Evolutionary conservation across 2,797 vertebrate genomes (phyloP).

Genomic region (Poliocrania exsul): DNA sequence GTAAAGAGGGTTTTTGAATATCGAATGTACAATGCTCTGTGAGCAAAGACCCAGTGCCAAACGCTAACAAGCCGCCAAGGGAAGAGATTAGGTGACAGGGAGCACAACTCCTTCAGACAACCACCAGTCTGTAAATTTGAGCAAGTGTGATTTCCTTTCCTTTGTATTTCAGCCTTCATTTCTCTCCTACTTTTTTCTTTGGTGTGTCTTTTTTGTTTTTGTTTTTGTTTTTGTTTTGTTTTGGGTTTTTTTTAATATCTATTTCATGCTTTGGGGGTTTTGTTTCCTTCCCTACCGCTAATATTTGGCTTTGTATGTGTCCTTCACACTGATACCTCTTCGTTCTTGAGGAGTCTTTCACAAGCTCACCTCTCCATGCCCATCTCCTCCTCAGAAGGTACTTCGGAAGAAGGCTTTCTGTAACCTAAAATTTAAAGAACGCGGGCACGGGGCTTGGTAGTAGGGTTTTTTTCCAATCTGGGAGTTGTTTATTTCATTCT

Average conservation of each 20-base stretch:
- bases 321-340: not conserved
- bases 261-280: not conserved
- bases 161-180: conserved; percentile 52
- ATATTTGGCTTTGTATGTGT: not conserved
- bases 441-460: not conserved
- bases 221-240: too few species aligned
- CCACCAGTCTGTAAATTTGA: conserved; percentile 79
- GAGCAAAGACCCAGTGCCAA: conserved; percentile 80
- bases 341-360: not conserved
- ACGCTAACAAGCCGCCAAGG: conserved; percentile 95
- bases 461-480: conserved; percentile 21
- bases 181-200: not conserved
- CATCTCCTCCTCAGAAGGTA: not conserved
- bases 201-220: too few species aligned
- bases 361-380: not conserved
- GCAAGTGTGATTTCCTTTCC: conserved; percentile 67
- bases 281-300: not conserved
- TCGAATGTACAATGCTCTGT: conserved; percentile 88
- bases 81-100: conserved; percentile 88
- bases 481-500: conserved; percentile 25
- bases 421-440: not conserved
- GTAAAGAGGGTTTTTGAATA: conserved; percentile 86
- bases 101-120: conserved; percentile 78
- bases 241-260: too few species aligned
- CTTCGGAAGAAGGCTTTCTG: not conserved